phyloP scores from a whole-genome alignment of 2,888 invertebrate genomes.

The Dyspetes luteomarginatus region DNA sequence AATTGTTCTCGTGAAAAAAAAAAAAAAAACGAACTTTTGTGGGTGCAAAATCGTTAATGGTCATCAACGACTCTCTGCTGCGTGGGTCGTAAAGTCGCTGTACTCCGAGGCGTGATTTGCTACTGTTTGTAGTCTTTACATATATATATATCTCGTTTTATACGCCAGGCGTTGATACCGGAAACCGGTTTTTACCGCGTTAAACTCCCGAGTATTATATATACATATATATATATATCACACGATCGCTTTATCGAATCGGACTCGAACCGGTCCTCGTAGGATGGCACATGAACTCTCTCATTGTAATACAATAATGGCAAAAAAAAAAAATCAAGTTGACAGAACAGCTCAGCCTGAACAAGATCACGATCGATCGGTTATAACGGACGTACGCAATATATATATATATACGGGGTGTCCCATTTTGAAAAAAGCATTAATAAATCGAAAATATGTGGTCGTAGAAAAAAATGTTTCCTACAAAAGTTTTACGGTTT shows the following conservation, averaged over 20 bases:
- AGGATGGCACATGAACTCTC: not conserved
- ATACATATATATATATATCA: not conserved
- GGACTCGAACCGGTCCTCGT: constrained; percentile 15
- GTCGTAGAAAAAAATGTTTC: too few species aligned
- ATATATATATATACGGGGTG: not conserved
- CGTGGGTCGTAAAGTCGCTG: not conserved
- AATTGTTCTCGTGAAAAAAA: not conserved
- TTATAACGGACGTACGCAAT: not conserved
- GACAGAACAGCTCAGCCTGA: not conserved
- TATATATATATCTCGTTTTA: not conserved
- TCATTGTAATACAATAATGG: constrained; percentile 11
- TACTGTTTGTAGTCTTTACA: not conserved
- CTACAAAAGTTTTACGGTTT: too few species aligned
- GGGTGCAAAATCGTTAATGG: not conserved
- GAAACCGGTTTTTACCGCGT: constrained; percentile 18
- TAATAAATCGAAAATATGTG: too few species aligned
- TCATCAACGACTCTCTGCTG: not conserved
- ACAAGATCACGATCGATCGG: not conserved
- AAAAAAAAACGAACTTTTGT: not conserved
- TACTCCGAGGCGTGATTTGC: not conserved
- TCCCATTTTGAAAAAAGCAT: too few species aligned
- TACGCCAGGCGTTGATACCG: not conserved
- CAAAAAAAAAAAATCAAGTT: not conserved
- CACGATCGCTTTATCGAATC: constrained; percentile 41
- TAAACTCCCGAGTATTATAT: not conserved